Conservation (phyloP, 1,140 invertebrate species). For the Acromyrmex charruanus region DNA sequence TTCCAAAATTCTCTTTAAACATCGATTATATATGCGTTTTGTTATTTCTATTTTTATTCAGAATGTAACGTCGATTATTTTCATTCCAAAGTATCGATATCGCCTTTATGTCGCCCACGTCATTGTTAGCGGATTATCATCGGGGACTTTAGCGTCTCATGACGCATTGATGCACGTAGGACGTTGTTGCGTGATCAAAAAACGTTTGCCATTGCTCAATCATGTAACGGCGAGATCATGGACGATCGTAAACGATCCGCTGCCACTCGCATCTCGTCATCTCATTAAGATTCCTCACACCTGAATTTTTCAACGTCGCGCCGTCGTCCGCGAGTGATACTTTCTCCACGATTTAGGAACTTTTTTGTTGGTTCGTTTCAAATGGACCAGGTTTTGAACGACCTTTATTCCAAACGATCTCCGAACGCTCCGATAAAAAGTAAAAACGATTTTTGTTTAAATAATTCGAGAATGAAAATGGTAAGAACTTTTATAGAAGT, state of each 20-base stretch:
- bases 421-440: neutral
- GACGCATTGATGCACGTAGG: slow-evolving; percentile 44
- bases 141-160: neutral
- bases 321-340: neutral
- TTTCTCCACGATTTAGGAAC: slow-evolving; percentile 15
- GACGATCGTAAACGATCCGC: slow-evolving; percentile 1
- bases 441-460: slow-evolving; percentile 14
- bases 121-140: slow-evolving; percentile 36
- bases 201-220: slow-evolving; percentile 52
- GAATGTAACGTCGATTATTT: slow-evolving; percentile 26
- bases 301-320: slow-evolving; percentile 6
- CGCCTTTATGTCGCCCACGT: slow-evolving; percentile 19
- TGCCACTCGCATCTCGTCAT: neutral
- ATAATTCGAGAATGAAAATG: neutral
- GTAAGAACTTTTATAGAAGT: neutral
- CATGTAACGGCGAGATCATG: slow-evolving; percentile 17
- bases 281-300: slow-evolving; percentile 5
- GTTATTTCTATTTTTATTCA: neutral
- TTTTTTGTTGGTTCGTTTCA: slow-evolving; percentile 21
- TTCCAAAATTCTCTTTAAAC: neutral
- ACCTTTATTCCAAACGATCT: neutral
- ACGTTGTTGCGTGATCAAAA: slow-evolving; percentile 52
- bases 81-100: slow-evolving; percentile 3
- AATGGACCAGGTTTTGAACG: neutral
- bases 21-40: neutral